These are phyloP conservation scores for Burhinus bistriatus DNA, from an alignment of 2,113 vertebrate species.

Conservation along the genomic window DNA sequence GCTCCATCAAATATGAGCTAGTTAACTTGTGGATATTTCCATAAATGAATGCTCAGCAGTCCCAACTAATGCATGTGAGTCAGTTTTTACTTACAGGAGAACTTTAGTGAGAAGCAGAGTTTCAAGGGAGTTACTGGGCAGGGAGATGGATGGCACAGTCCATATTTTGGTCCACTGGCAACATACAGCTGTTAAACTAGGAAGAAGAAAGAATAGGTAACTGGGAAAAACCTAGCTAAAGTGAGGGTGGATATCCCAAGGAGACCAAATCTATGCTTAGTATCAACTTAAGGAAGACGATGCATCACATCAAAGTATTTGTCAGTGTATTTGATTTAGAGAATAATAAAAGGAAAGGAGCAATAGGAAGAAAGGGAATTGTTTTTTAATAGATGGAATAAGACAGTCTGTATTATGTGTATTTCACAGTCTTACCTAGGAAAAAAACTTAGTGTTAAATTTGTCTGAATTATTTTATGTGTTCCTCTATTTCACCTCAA, in stretches of 20 bases:
- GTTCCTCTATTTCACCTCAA: not conserved
- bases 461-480: not conserved
- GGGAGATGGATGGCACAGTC: not conserved
- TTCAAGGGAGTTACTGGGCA: not conserved
- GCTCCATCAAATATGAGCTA: not conserved
- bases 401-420: not conserved
- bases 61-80: not conserved
- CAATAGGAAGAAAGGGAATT: not conserved
- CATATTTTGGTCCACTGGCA: not conserved
- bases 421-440: not conserved
- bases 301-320: not conserved
- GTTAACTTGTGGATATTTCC: not conserved
- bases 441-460: not conserved
- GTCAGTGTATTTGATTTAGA: not conserved
- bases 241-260: not conserved
- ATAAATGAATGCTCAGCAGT: not conserved
- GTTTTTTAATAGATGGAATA: not conserved
- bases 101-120: not conserved
- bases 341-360: not conserved
- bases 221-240: not conserved
- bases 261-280: not conserved
- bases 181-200: not conserved
- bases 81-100: not conserved
- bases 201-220: not conserved
- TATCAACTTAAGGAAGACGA: not conserved